Conservation (phyloP, 2,113 vertebrate genomes). For the Merops nubicus region DNA sequence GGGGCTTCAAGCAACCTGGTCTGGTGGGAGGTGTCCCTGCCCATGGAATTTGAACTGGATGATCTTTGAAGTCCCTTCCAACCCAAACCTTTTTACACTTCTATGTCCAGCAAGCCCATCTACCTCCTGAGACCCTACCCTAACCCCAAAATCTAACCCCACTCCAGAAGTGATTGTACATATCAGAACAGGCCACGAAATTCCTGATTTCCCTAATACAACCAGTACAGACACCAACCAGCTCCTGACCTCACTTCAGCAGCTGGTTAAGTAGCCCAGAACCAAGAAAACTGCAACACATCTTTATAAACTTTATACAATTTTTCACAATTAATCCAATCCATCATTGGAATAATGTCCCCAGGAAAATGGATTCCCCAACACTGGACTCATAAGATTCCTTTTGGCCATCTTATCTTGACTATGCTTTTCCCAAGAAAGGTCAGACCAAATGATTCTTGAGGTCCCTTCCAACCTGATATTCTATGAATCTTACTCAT, state of each 20-base stretch:
- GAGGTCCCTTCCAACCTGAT: not conserved
- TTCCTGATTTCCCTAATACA: not conserved
- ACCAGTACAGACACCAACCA: not conserved
- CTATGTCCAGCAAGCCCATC: rapidly evolving
- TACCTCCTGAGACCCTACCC: not conserved
- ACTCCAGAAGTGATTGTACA: not conserved
- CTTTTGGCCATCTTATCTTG: not conserved
- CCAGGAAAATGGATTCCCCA: not conserved
- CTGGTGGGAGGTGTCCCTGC: not conserved
- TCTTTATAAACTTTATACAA: not conserved
- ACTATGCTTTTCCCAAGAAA: not conserved
- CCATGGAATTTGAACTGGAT: not conserved
- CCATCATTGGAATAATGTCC: not conserved
- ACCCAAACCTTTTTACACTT: not conserved
- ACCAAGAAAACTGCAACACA: not conserved
- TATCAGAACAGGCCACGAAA: not conserved
- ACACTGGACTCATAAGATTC: not conserved
- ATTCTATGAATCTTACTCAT: not conserved
- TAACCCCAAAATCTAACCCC: not conserved
- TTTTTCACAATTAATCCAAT: not conserved
- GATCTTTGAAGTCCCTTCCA: not conserved
- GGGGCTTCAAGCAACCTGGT: no score
- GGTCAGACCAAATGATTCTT: not conserved
- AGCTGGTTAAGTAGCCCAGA: not conserved
- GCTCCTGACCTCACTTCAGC: not conserved